Evolutionary conservation across 2,888 invertebrate genomes (phyloP), one percentile per base, ranked within the genome.

Genomic region (Plemyria rubiginata): DNA sequence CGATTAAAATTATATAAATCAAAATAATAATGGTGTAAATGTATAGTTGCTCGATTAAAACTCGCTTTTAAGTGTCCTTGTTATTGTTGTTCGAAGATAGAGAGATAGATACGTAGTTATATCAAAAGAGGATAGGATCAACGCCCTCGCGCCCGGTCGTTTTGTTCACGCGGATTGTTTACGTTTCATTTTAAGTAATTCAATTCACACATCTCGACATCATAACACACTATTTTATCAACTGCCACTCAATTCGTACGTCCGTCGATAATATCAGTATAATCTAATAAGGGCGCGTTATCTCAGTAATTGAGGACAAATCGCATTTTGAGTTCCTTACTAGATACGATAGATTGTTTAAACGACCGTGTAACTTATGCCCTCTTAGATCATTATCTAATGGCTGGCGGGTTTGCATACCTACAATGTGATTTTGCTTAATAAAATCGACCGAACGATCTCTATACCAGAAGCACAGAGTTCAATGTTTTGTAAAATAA

Each of bases 131-230:
- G 67, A 45, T 45, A 72, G 80, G 90, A 84, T 84, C 87, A 90
- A 86, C 74, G 90, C 73, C 86, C 90, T 82, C 78, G 58, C 79
- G 89, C 78, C 88, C 90, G 90, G 87, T 81, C 90, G 80, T 77
- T 75, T 78, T 46, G 45, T 57, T 75, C 72, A 68, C 74, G 73
- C 56, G 68, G 76, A 76, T 77, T 88, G 86, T 88, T 87, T 85
- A 87, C 81, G 74, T 81, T 79, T 79, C 69, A 81, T 77, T 74
- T 74, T 76, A 76, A 68, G 67, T 74, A 70, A 8, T 70, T 71
- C 55, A 71, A 72, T 76, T 70, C 70, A 70, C 68, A 64, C 68
- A 55, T 55, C 62, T 52, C 70, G 68, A 65, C 58, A 73, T 63
- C 56, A 67, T 54, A 65, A 62, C 41, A 61, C 46, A 56, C 43